Evolutionary conservation across 2,888 invertebrate species (phyloP), one percentile per base, ranked within the genome.

Genomic region (Sphinx pinastri): DNA sequence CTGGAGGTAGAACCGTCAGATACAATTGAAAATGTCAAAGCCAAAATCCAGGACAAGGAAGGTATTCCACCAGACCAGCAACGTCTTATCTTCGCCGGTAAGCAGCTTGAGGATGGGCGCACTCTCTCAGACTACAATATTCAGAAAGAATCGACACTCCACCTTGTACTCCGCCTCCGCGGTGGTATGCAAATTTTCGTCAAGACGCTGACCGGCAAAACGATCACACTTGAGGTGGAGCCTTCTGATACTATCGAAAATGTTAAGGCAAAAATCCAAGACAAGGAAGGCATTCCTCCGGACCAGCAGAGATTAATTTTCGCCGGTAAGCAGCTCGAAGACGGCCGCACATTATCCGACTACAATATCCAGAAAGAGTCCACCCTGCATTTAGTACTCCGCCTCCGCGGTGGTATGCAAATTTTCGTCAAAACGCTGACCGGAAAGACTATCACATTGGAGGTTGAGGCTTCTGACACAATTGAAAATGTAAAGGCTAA

Each of bases 171-270:
- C 0, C 81, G 83, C 75, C 74, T 83, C 0, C 74, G 83, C 57
- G 83, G 83, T 58, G 83, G 83, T 70, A 83, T 83, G 81, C 83
- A 83, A 69, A 83, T 83, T 4, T 82, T 82, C 38, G 82, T 83
- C 0, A 82, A 83, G 1, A 82, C 83, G 0, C 8, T 82, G 14
- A 82, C 82, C n/a, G 82, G 82, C 0, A 82, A 82, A 3, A 82
- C 82, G 0, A 82, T 82, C 2, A 82, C 82, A 0, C 11, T 82
- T 0, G 82, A 82, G 6, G 82, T 82, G 0, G 82, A 82, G 11
- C 10, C 82, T 0, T 81, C 82, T 0, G 82, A 82, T 72, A 82
- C 82, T 1, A 82, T 82, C 0, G 82, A 82, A 49, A 82, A 82
- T 3, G 82, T 82, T 0, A 82, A 82, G 60, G 82, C 82, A 0